A percentile compares a stretch with the other conserved stretches of the same genome.
phyloP scores from a whole-genome alignment of 2,797 vertebrate species.

The Jordanella pulchra region DNA sequence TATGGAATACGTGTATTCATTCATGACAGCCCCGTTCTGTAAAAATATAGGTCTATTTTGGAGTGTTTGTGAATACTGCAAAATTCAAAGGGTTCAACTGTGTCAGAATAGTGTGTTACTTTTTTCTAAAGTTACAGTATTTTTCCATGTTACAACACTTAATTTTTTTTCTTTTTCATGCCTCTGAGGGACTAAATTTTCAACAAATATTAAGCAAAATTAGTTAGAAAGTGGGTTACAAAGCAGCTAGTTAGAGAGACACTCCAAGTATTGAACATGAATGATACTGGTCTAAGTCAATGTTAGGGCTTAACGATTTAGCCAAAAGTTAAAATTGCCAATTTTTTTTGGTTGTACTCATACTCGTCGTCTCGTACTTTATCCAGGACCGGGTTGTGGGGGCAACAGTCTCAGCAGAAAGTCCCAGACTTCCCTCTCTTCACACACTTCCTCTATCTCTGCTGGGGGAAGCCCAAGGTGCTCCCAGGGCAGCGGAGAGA shows the following conservation, averaged over 20 bases:
- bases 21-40: background rate
- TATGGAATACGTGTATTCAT: background rate
- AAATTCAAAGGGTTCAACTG: background rate
- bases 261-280: background rate
- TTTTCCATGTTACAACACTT: background rate
- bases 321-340: too few species aligned
- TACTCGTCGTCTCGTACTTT: too few species aligned
- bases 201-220: background rate
- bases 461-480: too few species aligned
- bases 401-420: too few species aligned
- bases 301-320: too few species aligned
- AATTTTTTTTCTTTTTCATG: background rate
- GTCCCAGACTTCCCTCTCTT: too few species aligned
- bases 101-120: background rate
- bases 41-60: background rate
- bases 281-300: too few species aligned
- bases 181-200: background rate
- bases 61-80: background rate
- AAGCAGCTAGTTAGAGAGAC: background rate
- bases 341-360: too few species aligned
- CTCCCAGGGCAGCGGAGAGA: too few species aligned
- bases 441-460: too few species aligned
- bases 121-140: background rate
- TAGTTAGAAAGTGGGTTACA: background rate
- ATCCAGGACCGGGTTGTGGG: too few species aligned